phyloP scores from a whole-genome alignment of 64 coral and sea anemone species.

The Catalaphyllia jardinei region DNA sequence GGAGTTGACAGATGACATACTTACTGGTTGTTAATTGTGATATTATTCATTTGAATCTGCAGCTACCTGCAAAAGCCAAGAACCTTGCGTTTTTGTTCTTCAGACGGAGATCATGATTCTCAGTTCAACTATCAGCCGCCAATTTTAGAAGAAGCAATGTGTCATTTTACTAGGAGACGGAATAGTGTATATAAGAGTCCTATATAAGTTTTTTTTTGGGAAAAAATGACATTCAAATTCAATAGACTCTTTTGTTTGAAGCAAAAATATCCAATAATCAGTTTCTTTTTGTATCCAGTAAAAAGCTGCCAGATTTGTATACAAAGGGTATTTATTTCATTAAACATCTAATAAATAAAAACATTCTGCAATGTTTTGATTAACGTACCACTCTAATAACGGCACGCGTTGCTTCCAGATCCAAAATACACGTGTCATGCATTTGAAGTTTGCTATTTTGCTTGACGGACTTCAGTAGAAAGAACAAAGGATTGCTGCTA shows the following conservation, averaged over 20 bases:
- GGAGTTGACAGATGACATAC: too few species aligned
- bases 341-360: not conserved
- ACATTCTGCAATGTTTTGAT: conserved; percentile 24
- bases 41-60: too few species aligned
- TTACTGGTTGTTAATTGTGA: too few species aligned
- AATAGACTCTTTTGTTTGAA: not conserved
- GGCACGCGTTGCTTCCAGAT: conserved; percentile 22
- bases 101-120: too few species aligned
- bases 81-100: too few species aligned
- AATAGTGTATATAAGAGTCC: not conserved
- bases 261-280: not conserved
- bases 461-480: not conserved
- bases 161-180: too few species aligned
- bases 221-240: not conserved
- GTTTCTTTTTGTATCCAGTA: conserved; percentile 11
- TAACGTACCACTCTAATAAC: conserved; percentile 29
- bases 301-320: conserved; percentile 4
- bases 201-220: not conserved
- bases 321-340: not conserved
- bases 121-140: too few species aligned
- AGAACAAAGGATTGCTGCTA: conserved; percentile 8
- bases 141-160: too few species aligned
- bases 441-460: conserved; percentile 14
- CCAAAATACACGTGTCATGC: conserved; percentile 18
- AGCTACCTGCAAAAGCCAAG: too few species aligned